phyloP scores from a whole-genome alignment of 2,113 vertebrate species.

The Chaenocephalus aceratus region DNA sequence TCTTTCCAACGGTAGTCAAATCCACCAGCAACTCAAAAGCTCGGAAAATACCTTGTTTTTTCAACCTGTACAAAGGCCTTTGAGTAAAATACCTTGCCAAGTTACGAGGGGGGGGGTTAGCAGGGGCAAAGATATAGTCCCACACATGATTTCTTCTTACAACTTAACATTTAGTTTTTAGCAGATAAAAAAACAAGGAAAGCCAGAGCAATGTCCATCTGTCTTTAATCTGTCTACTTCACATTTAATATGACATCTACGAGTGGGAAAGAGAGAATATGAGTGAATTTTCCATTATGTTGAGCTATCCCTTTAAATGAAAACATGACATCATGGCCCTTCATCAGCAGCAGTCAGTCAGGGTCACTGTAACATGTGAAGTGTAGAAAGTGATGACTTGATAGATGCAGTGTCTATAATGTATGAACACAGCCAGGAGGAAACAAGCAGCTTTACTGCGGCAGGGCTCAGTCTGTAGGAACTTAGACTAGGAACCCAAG shows the following conservation, averaged over 20 bases:
- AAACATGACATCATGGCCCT: neutral
- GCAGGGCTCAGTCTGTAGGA: too few species aligned
- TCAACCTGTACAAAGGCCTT: neutral
- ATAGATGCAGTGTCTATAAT: slow-evolving; percentile 41
- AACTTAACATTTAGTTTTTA: neutral
- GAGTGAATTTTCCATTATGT: neutral
- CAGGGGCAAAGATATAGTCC: too few species aligned
- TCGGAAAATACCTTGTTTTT: too few species aligned
- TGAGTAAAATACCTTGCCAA: neutral
- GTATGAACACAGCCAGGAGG: slow-evolving; percentile 24
- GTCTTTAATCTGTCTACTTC: neutral
- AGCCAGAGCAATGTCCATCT: too few species aligned
- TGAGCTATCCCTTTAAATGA: neutral
- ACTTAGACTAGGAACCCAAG: too few species aligned
- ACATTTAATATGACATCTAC: neutral
- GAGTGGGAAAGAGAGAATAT: neutral
- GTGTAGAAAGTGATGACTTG: slow-evolving; percentile 49
- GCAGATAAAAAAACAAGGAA: neutral
- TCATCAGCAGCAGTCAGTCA: slow-evolving; percentile 6
- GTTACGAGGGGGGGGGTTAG: neutral
- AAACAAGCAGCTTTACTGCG: slow-evolving; percentile 15
- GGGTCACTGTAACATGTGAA: slow-evolving; percentile 23
- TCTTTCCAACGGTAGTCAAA: too few species aligned
- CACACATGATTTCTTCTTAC: too few species aligned
- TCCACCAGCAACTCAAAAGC: too few species aligned